Base-by-base conservation (phyloP, 1,140 invertebrate species). In the Trialeurodes vaporariorum region DNA sequence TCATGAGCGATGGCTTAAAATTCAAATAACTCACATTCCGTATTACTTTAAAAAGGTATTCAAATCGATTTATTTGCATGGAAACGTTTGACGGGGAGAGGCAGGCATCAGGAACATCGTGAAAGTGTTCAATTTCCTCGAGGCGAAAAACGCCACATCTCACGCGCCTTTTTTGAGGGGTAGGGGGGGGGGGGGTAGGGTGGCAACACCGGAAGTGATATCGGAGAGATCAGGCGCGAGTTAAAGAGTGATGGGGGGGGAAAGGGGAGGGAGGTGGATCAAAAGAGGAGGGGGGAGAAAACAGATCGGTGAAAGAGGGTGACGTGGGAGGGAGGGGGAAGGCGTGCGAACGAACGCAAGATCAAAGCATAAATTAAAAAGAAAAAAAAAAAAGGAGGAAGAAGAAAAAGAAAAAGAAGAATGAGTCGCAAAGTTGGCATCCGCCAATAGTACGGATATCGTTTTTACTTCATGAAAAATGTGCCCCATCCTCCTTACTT, bases 281-380 rank as follows among this genome's bases (percentile, higher is more conserved):
- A 49, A 17, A 49, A 17, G 34, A 5, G 34, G 34, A 49, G 17
- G 34, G 5, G 34, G 17, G 34, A 17, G 5, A 17, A 17, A 49
- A 49, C 5, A 9, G 34, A 49, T 49, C 5, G 34, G 34, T 49
- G 34, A 49, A 49, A 9, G 17, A 49, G 34, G 34, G 34, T 49
- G 34, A 49, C 34, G 34, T 17, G 34, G 5, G 34, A 17, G n/a
- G n/a, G n/a, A n/a, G n/a, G n/a, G n/a, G n/a, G n/a, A n/a, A 49
- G 34, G 5, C 5, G 34, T 9, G 34, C 34, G 34, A 5, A 17
- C 34, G 34, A 49, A 49, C 17, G 34, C 34, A 49, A 49, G 34
- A 49, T 49, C 34, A 49, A 49, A 49, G 34, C 34, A 49, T 49
- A 49, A 49, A 49, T 49, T 49, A 49, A 49, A 49, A 49, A 49